phyloP scores from a whole-genome alignment of 2,113 vertebrate genomes.

The Miniopterus natalensis region DNA sequence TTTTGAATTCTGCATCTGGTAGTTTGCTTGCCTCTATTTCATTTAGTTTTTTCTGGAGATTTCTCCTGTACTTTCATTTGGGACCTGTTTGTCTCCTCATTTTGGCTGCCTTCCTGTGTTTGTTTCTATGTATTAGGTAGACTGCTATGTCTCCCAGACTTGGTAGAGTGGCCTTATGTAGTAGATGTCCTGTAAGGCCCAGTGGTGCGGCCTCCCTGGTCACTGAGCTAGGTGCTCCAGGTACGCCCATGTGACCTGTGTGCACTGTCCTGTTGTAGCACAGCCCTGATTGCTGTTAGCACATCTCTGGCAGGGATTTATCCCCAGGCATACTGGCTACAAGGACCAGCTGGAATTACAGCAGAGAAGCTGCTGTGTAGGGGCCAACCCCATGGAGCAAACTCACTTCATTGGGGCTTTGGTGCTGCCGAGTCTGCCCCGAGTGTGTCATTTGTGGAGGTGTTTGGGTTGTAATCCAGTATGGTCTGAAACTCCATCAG shows the following conservation, averaged over 20 bases:
- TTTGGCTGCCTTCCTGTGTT: background rate
- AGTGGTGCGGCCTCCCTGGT: background rate
- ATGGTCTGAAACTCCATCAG: background rate
- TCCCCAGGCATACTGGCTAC: background rate
- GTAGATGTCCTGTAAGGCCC: background rate
- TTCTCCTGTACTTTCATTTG: background rate
- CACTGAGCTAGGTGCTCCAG: too few relatives aligned
- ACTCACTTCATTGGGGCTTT: background rate
- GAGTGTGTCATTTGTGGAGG: background rate
- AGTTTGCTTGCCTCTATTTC: background rate
- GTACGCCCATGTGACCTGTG: background rate
- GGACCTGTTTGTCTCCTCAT: background rate
- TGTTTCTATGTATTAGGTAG: background rate
- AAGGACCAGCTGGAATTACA: background rate
- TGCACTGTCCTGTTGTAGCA: background rate
- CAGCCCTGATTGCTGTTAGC: background rate
- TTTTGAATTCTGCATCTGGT: background rate
- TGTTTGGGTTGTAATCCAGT: background rate
- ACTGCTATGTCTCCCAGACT: background rate
- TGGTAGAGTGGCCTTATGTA: background rate
- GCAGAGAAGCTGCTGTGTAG: background rate
- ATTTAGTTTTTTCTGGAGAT: background rate
- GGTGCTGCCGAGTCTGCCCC: background rate
- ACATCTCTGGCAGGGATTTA: background rate
- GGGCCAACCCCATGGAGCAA: background rate